phyloP scores from a whole-genome alignment of 2,113 vertebrate genomes.

The cattle (Bos taurus) region DNA sequence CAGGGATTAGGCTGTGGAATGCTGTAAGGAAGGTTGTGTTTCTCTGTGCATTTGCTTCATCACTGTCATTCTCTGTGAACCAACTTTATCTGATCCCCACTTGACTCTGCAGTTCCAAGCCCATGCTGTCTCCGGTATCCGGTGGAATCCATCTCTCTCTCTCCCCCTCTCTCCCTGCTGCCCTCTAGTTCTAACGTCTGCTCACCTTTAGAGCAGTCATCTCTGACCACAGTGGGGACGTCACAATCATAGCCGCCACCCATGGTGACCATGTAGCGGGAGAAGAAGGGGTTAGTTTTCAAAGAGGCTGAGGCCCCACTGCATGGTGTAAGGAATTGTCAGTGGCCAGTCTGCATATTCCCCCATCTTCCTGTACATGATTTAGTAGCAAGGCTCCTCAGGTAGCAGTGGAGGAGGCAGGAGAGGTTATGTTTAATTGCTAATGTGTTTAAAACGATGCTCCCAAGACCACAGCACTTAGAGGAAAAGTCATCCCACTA shows the following conservation, averaged over 20 bases:
- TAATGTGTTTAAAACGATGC: background rate
- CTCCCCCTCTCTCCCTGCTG: background rate
- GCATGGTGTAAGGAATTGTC: fast-evolving
- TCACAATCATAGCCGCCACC: background rate
- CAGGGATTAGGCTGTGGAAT: background rate
- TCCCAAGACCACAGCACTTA: background rate
- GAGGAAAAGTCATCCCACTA: background rate
- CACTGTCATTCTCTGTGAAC: background rate
- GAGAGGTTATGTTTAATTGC: background rate
- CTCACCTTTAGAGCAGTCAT: background rate
- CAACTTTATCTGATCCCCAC: background rate
- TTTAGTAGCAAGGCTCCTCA: background rate
- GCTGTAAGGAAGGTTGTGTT: background rate
- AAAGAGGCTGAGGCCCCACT: background rate
- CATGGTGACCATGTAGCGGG: background rate
- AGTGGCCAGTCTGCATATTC: no score
- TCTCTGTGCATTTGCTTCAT: background rate
- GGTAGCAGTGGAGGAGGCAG: background rate
- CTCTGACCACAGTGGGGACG: background rate
- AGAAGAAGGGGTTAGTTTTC: no score
- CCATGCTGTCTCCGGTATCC: background rate
- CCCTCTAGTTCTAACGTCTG: background rate
- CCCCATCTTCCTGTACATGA: background rate
- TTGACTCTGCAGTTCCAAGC: background rate
- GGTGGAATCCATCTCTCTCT: background rate